Percentiles rank a stretch among this genome's conserved stretches.
These are phyloP conservation scores for Cavia aperea DNA, from an alignment of 2,113 vertebrate species.

Conservation along the genomic window DNA sequence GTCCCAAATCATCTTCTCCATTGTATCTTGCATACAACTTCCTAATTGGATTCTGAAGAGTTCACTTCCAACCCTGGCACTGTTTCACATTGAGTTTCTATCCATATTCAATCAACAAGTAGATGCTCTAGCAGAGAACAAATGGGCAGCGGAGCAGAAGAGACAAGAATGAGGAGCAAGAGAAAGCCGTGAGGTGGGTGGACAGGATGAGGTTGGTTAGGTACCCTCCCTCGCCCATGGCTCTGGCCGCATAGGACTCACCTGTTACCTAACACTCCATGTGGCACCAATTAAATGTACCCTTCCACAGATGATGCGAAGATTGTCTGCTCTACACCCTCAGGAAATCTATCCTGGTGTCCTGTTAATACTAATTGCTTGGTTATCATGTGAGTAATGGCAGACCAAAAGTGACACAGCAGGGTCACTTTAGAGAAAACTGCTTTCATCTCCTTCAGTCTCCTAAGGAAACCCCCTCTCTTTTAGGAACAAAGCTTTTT, in stretches of 20 bases:
- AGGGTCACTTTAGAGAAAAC: neutral
- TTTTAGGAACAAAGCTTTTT: neutral
- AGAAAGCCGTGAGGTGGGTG: too few relatives aligned
- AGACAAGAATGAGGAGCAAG: neutral
- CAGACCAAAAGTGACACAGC: neutral
- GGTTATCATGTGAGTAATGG: neutral
- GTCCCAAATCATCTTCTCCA: neutral
- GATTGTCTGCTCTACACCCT: neutral
- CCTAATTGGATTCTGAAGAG: neutral
- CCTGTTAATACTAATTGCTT: neutral
- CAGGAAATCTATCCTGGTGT: neutral
- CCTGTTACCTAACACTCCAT: neutral
- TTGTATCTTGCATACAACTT: neutral
- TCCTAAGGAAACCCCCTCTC: neutral
- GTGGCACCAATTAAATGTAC: neutral
- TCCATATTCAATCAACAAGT: neutral
- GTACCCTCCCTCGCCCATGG: neutral
- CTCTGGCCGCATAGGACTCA: neutral
- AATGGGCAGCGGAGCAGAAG: rapidly evolving
- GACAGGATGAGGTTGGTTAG: neutral
- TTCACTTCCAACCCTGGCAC: neutral
- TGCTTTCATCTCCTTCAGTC: neutral
- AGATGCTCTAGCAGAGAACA: neutral
- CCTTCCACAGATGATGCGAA: neutral
- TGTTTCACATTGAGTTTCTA: neutral